These are phyloP conservation scores for Drosophila oshimai DNA, from an alignment of 1,140 invertebrate species.

Conservation along the genomic window DNA sequence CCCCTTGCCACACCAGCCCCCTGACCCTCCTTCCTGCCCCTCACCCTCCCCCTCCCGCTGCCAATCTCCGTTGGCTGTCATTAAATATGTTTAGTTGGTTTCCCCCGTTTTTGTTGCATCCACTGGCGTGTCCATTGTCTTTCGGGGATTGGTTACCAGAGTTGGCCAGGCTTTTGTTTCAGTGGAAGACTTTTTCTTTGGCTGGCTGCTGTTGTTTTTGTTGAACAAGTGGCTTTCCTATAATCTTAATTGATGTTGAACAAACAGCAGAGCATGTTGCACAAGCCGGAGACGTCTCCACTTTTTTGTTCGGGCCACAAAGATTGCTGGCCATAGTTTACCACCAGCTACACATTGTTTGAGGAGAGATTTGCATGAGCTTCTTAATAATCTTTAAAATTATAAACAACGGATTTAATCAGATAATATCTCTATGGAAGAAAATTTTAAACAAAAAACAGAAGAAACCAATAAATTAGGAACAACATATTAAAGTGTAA, in stretches of 20 bases:
- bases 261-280: conserved; percentile 40
- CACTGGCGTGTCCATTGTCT: conserved; percentile 37
- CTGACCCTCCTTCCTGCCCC: neutral
- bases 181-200: conserved; percentile 46
- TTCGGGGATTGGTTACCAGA: conserved; percentile 37
- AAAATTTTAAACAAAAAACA: neutral
- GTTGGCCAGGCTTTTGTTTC: conserved; percentile 36
- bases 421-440: conserved; percentile 9
- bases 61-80: conserved; percentile 26
- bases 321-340: neutral
- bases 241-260: conserved; percentile 55
- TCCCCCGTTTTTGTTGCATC: conserved; percentile 32
- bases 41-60: neutral
- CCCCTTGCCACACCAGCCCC: neutral
- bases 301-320: conserved; percentile 22
- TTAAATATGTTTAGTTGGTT: conserved; percentile 52
- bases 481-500: no score
- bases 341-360: conserved; percentile 22
- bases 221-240: conserved; percentile 40
- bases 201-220: conserved; percentile 3
- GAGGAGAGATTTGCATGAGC: conserved; percentile 24
- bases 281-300: conserved; percentile 25
- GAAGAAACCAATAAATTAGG: no score
- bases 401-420: conserved; percentile 9
- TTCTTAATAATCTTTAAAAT: conserved; percentile 1